Evolutionary conservation across 2,113 vertebrate species (phyloP).

Genomic region (Genyomyrus donnyi): DNA sequence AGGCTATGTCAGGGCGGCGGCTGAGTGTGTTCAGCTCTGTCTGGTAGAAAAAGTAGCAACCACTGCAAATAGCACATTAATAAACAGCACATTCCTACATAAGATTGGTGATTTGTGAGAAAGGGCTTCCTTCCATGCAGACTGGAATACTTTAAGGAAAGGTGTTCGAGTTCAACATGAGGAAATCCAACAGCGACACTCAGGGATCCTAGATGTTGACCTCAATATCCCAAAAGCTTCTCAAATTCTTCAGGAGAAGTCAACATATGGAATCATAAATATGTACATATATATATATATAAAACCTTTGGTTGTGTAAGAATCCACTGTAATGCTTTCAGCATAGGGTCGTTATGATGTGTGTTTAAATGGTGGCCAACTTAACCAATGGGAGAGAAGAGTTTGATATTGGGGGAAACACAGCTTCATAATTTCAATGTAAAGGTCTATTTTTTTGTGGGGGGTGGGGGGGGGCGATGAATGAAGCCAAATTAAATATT

Average conservation of each 20-base stretch:
- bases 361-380: neutral
- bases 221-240: neutral
- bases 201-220: neutral
- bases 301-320: neutral
- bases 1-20: neutral
- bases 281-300: neutral
- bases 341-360: neutral
- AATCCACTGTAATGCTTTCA: neutral
- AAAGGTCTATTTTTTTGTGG: neutral
- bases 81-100: neutral
- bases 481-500: neutral
- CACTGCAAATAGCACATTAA: neutral
- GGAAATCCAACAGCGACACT: neutral
- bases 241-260: neutral
- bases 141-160: neutral
- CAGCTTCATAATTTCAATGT: neutral
- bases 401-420: neutral
- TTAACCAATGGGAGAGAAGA: neutral
- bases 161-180: neutral
- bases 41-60: neutral
- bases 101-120: neutral
- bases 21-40: neutral
- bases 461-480: neutral
- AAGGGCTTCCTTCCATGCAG: neutral
- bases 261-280: neutral